phyloP scores from a whole-genome alignment of 2,113 vertebrate genomes.

The Myiozetetes cayanensis region DNA sequence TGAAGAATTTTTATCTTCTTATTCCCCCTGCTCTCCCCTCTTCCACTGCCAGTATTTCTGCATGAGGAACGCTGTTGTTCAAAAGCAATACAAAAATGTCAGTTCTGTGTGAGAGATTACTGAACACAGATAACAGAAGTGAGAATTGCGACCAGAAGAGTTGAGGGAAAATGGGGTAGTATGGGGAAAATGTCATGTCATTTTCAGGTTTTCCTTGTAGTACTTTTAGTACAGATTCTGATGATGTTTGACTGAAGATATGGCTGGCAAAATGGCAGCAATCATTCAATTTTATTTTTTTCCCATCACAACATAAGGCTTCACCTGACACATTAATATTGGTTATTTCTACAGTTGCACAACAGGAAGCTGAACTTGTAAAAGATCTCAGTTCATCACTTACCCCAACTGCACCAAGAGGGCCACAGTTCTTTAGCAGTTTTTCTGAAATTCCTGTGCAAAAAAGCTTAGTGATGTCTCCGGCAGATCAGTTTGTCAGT shows the following conservation, averaged over 20 bases:
- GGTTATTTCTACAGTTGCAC: conserved; percentile 78
- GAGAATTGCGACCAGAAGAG: neutral
- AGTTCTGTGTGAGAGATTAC: neutral
- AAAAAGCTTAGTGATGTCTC: conserved; percentile 64
- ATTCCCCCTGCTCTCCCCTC: no score
- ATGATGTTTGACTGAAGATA: neutral
- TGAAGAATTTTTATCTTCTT: neutral
- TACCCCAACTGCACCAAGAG: conserved; percentile 50
- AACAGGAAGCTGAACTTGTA: conserved; percentile 81
- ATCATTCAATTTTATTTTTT: neutral
- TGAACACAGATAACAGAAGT: neutral
- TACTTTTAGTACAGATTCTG: neutral
- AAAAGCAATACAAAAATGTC: neutral
- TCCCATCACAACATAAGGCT: neutral
- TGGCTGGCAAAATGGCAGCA: neutral
- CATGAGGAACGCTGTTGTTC: neutral
- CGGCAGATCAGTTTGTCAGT: conserved; percentile 75
- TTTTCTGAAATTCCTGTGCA: conserved; percentile 60
- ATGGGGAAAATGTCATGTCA: neutral
- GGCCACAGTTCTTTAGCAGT: conserved; percentile 61
- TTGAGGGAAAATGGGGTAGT: neutral
- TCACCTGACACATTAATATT: conserved; percentile 12
- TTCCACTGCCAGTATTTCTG: neutral
- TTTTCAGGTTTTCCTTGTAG: neutral
- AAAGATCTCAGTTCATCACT: conserved; percentile 70